Evolutionary conservation across 2,888 invertebrate species (phyloP), one percentile per base, ranked within the genome.

Genomic region (Euproctis similis): DNA sequence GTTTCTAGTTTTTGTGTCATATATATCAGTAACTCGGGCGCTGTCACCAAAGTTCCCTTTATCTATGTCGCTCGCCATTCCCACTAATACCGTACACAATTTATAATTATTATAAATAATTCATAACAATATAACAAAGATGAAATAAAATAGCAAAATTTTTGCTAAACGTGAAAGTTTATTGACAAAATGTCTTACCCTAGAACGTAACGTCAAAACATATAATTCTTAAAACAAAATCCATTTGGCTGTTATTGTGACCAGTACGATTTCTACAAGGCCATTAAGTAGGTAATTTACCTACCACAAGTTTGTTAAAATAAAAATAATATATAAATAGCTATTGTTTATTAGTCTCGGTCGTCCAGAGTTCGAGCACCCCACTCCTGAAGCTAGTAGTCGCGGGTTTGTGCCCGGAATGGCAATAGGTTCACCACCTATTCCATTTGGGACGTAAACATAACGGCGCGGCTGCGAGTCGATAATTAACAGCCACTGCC

Each of bases 21-120:
- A 53, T 14, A 49, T 44, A 2, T 54, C 30, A 26, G 36, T 52
- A 34, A 65, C 73, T 10, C 70, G 51, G 27, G 70, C 69, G 46
- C 74, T 77, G 44, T 84, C 84, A 17, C 84, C 82, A 39, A 67
- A 71, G 46, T 74, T 60, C 2, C 67, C 64, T 46, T 66, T 71
- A 20, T 68, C 62, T 19, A 68, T 59, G 35, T 74, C 72, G 42
- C 62, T 70, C 41, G 66, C 60, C 81, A 80, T 74, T 70, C 63
- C 53, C 33, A 31, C 31, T 34, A 42, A 24, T 36, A 9, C 36
- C 35, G 44, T 53, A n/a, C n/a, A n/a, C n/a, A n/a, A n/a, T n/a
- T n/a, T n/a, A n/a, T n/a, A n/a, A n/a, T 40, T 35, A 39, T 18
- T 47, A 42, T 44, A 27, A 37, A 36, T 33, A 49, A 39, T 39